phyloP scores from a whole-genome alignment of 2,113 vertebrate genomes.

The Poeciliopsis occidentalis region DNA sequence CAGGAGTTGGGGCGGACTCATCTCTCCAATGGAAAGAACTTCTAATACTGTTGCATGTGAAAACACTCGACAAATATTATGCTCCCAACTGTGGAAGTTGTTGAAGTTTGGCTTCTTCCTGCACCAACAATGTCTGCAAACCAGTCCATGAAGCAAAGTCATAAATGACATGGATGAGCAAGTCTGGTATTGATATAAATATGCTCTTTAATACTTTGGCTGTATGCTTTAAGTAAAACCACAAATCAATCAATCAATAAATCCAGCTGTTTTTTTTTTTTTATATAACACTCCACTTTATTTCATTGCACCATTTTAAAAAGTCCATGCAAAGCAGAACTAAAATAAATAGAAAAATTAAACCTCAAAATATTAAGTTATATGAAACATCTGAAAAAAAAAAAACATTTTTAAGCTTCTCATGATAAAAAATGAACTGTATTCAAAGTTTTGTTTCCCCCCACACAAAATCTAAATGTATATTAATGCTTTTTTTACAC shows the following conservation, averaged over 20 bases:
- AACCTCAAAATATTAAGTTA: neutral
- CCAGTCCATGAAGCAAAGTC: no score
- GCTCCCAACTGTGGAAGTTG: no score
- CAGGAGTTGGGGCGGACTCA: no score
- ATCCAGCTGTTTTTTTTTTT: neutral
- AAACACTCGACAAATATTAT: no score
- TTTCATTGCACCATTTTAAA: constrained; percentile 46
- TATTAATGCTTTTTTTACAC: neutral
- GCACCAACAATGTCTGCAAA: no score
- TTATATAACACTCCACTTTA: constrained; percentile 26
- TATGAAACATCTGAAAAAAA: constrained; percentile 21
- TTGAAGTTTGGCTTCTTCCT: no score
- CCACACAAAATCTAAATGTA: constrained; percentile 25
- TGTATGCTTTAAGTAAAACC: neutral
- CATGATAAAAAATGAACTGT: constrained; percentile 35
- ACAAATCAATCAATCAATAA: neutral
- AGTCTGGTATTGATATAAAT: no score
- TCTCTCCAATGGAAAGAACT: no score
- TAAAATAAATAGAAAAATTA: constrained; percentile 34
- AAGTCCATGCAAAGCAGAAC: constrained; percentile 57
- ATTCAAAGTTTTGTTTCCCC: constrained; percentile 8
- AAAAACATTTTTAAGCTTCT: constrained; percentile 32
- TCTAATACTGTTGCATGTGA: no score
- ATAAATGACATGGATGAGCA: no score
- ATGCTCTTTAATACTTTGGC: no score